Evolutionary conservation across 2,797 vertebrate genomes (phyloP).

Genomic region (Ctenochaetus hawaiiensis): DNA sequence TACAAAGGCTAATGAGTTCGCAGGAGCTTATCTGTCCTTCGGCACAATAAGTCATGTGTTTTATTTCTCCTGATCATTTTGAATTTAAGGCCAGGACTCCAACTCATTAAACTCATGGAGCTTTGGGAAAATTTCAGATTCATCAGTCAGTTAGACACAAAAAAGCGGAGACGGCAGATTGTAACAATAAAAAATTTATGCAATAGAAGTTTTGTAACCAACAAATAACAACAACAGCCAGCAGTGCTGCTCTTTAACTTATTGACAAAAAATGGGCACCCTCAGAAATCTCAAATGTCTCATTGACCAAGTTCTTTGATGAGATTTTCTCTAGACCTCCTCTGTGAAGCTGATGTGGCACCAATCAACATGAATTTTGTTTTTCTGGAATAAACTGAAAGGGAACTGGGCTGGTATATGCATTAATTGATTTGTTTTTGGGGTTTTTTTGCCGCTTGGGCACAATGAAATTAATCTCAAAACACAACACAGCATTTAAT

Average conservation of each 20-base stretch:
- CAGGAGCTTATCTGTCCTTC: not conserved
- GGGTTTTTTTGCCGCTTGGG: not conserved
- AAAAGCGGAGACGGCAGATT: constrained; percentile 17
- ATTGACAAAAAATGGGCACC: constrained; percentile 13
- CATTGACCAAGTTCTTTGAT: not conserved
- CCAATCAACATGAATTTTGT: not conserved
- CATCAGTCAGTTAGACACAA: not conserved
- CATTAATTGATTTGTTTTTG: not conserved
- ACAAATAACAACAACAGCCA: not conserved
- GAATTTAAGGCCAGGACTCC: not conserved
- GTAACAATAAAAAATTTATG: not conserved
- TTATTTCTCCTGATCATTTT: constrained; percentile 6
- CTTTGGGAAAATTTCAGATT: constrained; percentile 9
- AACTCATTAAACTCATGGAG: not conserved
- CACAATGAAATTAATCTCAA: not conserved
- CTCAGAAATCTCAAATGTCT: constrained; percentile 14
- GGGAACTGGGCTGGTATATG: not conserved
- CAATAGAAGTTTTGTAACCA: constrained; percentile 34
- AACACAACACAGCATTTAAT: not conserved
- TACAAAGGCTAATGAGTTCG: too few species aligned
- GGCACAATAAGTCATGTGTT: not conserved
- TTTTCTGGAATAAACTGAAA: not conserved
- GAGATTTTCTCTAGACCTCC: constrained; percentile 4
- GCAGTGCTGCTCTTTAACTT: not conserved
- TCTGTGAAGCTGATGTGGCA: not conserved